Percentiles rank a stretch among this genome's conserved stretches.
Evolutionary conservation across 1,140 invertebrate species (phyloP).

Genomic region (Polypedilum pembai): DNA sequence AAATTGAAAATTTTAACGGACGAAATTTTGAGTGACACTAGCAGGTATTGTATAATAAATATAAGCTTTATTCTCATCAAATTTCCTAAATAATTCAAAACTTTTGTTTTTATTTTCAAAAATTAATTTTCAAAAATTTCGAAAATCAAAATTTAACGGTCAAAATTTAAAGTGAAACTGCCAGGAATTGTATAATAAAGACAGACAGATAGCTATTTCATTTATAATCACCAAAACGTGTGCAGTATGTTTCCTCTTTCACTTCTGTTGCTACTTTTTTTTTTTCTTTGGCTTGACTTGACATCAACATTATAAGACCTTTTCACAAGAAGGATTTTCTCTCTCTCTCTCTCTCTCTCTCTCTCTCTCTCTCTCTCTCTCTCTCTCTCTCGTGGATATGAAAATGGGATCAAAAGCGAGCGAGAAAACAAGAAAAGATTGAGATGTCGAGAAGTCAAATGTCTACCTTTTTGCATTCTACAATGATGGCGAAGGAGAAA

Average conservation of each 20-base stretch:
- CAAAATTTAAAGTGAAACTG: no score
- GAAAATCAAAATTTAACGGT: no score
- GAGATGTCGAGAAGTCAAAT: neutral
- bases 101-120: no score
- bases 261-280: neutral
- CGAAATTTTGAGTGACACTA: no score
- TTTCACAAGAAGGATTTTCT: neutral
- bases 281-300: neutral
- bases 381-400: neutral
- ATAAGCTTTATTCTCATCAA: no score
- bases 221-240: slow-evolving; percentile 9
- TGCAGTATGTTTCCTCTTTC: neutral
- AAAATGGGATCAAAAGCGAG: neutral
- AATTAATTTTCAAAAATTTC: no score
- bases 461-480: neutral
- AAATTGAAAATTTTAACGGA: no score
- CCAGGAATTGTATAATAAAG: neutral
- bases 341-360: neutral
- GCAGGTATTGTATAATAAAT: no score
- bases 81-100: no score
- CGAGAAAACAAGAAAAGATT: neutral
- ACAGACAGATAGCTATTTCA: neutral
- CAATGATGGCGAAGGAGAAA: neutral
- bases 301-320: neutral
- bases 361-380: neutral